Evolutionary conservation across 2,888 invertebrate species (phyloP).

Genomic region (Tetragonisca angustula): DNA sequence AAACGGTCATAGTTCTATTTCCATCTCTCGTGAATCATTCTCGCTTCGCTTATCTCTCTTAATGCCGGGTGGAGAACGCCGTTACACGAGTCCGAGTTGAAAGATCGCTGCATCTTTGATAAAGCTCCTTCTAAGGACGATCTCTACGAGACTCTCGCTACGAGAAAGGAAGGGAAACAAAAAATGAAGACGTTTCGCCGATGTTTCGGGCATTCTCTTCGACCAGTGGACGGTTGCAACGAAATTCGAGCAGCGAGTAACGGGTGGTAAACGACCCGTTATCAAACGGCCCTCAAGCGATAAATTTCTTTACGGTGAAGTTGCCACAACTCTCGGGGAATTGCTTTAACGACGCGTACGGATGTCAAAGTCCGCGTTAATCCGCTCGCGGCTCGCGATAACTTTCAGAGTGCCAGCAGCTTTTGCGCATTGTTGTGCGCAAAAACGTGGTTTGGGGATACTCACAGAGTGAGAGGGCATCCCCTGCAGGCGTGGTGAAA

Average conservation of each 20-base stretch:
- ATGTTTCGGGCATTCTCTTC: neutral
- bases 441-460: too few species aligned
- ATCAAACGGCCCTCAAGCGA: slow-evolving; percentile 16
- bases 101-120: slow-evolving; percentile 55
- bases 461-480: too few species aligned
- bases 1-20: slow-evolving; percentile 81
- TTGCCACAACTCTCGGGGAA: slow-evolving; percentile 30
- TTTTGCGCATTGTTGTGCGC: too few species aligned
- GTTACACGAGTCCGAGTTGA: slow-evolving; percentile 41
- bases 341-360: slow-evolving; percentile 40
- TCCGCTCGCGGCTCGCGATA: too few species aligned
- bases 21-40: slow-evolving; percentile 82
- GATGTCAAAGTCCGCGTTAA: slow-evolving; percentile 29
- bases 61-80: slow-evolving; percentile 52
- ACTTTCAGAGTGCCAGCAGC: too few species aligned
- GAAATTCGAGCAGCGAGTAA: slow-evolving; percentile 44
- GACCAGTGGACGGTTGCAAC: slow-evolving; percentile 31
- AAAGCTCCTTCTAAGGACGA: slow-evolving; percentile 35
- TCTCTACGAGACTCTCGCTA: slow-evolving; percentile 39
- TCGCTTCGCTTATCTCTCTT: slow-evolving; percentile 77
- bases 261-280: slow-evolving; percentile 53
- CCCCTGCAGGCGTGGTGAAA: too few species aligned
- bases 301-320: slow-evolving; percentile 42
- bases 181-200: neutral
- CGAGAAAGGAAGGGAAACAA: neutral